Evolutionary conservation across 2,113 vertebrate species (phyloP), one percentile per base, ranked within the genome.

Genomic region (Abramis brama): DNA sequence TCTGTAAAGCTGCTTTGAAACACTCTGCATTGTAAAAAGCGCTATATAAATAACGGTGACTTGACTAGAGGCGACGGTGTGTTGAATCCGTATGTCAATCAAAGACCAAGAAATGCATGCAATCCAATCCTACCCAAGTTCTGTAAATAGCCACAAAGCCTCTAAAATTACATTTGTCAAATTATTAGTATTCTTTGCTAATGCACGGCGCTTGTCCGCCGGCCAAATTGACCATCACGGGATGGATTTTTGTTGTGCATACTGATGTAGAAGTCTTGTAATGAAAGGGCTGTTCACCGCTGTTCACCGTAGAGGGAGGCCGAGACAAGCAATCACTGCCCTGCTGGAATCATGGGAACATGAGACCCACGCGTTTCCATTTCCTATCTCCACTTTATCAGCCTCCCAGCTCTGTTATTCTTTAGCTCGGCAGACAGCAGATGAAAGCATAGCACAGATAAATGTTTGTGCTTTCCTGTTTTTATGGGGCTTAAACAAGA

Each of bases 321-420:
- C 64, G 39, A 25, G 90, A 90, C 88, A 86, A 88, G 86, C 85
- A 81, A 85, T 77, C 60, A 47, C 68, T 23, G 85, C 90, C 90
- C 83, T 8, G 33, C 47, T 76, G 91, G 94, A 94, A 94, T 94
- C 92, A 87, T 89, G 91, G 92, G 91, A 92, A 86, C 89, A 85
- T 62, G 23, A 92, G 91, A 92, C 92, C 90, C 88, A 60, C 47
- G 66, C 90, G 88, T 92, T 89, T 89, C 90, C 90, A 88, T 92
- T 94, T 94, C 93, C 94, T 94, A 92, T 93, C 93, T 94, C 90
- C 87, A 89, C 92, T 94, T 94, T 94, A 93, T 94, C 93, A 93
- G 93, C 91, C 90, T 93, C 87, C 91, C 78, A 86, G 91, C 90
- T 91, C 89, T 93, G 92, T 93, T 93, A 91, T 93, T 93, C 85